Percentiles rank a stretch among this genome's conserved stretches.
Conservation (phyloP, 2,113 vertebrate species). For the Actenoides lindsayi region DNA sequence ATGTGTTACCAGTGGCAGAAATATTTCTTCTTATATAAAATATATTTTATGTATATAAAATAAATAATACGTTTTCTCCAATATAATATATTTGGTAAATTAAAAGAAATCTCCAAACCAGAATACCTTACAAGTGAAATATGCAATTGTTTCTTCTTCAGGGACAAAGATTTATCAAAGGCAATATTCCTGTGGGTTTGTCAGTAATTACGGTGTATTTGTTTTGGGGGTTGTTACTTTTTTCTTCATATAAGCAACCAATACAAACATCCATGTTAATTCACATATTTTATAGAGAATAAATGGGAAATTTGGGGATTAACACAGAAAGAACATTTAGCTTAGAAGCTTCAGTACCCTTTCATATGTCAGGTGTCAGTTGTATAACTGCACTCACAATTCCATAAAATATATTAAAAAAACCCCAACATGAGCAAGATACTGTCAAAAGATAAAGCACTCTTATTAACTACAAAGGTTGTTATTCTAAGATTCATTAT, state of each 20-base stretch:
- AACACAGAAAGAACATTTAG: neutral
- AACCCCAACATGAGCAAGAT: neutral
- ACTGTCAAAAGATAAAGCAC: neutral
- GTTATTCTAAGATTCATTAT: neutral
- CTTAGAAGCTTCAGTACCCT: neutral
- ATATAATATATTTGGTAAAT: neutral
- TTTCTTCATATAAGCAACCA: neutral
- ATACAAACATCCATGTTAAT: neutral
- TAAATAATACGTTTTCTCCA: neutral
- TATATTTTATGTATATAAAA: neutral
- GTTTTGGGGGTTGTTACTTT: neutral
- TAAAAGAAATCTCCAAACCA: neutral
- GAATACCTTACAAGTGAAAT: neutral
- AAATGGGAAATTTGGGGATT: neutral
- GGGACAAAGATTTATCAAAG: neutral
- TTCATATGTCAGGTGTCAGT: neutral
- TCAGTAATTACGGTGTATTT: neutral
- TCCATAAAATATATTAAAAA: neutral
- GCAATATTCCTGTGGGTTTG: neutral
- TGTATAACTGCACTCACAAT: neutral
- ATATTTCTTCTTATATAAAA: neutral
- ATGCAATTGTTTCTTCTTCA: neutral
- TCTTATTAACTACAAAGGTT: neutral
- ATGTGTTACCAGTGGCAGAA: neutral
- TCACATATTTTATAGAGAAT: neutral